Conservation (phyloP, 2,113 vertebrate species). For the Cyprinodon tularosa region DNA sequence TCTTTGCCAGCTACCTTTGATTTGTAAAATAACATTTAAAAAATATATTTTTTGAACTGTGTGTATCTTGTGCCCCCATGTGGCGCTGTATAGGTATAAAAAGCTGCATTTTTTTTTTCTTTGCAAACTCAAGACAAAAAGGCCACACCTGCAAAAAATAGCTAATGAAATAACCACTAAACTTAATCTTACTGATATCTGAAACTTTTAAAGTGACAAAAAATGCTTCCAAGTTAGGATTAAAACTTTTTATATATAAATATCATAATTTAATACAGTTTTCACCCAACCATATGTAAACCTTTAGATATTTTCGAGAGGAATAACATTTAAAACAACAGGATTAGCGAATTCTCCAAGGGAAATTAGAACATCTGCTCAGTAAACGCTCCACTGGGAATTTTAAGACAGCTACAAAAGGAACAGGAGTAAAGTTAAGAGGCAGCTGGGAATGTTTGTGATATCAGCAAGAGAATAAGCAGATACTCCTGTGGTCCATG, state of each 20-base stretch:
- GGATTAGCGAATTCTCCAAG: constrained; percentile 84
- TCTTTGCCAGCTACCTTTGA: no score
- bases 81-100: neutral
- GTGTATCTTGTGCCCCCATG: neutral
- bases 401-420: constrained; percentile 88
- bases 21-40: no score
- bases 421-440: constrained; percentile 85
- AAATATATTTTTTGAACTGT: neutral
- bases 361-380: constrained; percentile 91
- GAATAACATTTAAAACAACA: constrained; percentile 85
- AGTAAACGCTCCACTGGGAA: constrained; percentile 87
- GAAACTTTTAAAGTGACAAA: neutral
- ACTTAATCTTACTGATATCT: neutral
- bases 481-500: constrained; percentile 80
- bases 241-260: neutral
- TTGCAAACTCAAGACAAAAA: no score
- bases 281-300: constrained; percentile 82
- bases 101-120: no score
- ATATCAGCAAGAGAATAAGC: constrained; percentile 86
- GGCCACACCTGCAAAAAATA: no score
- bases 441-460: constrained; percentile 66
- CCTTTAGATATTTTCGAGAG: constrained; percentile 90
- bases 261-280: constrained; percentile 76
- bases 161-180: no score
- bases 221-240: neutral